These are phyloP conservation scores for Chloroceryle aenea DNA, from an alignment of 2,113 vertebrate species.

Conservation along the genomic window DNA sequence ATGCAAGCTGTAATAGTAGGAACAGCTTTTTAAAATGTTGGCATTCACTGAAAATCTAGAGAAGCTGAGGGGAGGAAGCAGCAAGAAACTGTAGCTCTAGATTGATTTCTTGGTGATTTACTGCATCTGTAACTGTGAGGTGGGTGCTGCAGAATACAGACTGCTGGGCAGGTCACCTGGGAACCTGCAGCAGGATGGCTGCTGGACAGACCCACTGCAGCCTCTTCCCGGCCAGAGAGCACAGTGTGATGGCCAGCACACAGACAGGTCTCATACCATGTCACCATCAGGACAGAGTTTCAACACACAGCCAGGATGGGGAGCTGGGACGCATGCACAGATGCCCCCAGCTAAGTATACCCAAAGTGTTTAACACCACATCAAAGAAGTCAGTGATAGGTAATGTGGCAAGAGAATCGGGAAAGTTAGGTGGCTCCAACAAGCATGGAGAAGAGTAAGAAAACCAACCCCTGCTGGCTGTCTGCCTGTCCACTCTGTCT, in stretches of 20 bases:
- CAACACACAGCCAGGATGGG: fast-evolving
- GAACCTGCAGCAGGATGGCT: too few relatives aligned
- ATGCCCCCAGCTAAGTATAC: neutral
- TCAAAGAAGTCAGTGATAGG: neutral
- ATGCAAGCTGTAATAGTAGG: neutral
- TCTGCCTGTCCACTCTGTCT: neutral
- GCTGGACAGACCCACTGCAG: fast-evolving
- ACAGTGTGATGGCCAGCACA: fast-evolving
- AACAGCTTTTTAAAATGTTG: neutral
- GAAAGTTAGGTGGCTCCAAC: neutral
- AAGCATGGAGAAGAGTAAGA: fast-evolving
- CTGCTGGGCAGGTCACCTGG: neutral
- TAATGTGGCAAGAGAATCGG: neutral
- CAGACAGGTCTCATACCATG: neutral
- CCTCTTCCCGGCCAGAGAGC: fast-evolving
- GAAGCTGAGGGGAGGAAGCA: neutral
- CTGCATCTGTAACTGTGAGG: too few relatives aligned
- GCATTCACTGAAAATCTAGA: neutral
- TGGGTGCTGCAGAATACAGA: neutral
- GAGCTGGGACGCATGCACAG: fast-evolving
- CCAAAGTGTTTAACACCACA: neutral
- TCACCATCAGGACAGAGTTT: fast-evolving
- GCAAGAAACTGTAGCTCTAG: neutral
- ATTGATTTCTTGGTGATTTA: neutral
- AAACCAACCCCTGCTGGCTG: neutral